phyloP scores from a whole-genome alignment of 2,888 invertebrate species.

The Ectobius pallidus region DNA sequence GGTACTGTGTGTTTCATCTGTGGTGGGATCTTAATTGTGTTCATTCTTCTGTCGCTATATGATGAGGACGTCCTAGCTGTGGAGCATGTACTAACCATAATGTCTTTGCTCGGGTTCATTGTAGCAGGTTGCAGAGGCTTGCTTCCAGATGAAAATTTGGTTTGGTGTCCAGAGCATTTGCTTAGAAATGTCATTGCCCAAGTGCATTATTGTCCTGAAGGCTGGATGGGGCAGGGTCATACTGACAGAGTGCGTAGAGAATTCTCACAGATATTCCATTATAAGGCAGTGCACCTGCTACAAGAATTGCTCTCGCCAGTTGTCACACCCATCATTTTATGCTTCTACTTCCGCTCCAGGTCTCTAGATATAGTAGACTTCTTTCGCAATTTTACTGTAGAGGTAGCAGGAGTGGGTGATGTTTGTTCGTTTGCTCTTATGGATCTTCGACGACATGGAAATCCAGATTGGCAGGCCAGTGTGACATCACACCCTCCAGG shows the following conservation, averaged over 20 bases:
- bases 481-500: slow-evolving; percentile 10
- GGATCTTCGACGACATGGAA: slow-evolving; percentile 93
- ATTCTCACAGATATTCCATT: slow-evolving; percentile 94
- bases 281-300: slow-evolving; percentile 81
- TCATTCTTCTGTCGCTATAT: slow-evolving; percentile 81
- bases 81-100: slow-evolving; percentile 85
- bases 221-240: slow-evolving; percentile 91
- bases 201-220: slow-evolving; percentile 91
- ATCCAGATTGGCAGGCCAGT: slow-evolving; percentile 79
- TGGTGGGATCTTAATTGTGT: slow-evolving; percentile 82
- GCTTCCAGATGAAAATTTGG: slow-evolving; percentile 86
- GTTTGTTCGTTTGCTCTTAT: slow-evolving; percentile 82
- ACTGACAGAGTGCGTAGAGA: slow-evolving; percentile 82
- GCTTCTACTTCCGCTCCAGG: slow-evolving; percentile 74
- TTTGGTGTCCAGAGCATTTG: slow-evolving; percentile 87
- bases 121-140: slow-evolving; percentile 76
- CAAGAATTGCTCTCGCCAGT: slow-evolving; percentile 92
- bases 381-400: slow-evolving; percentile 94
- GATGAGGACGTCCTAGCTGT: slow-evolving; percentile 93
- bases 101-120: slow-evolving; percentile 80
- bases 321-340: slow-evolving; percentile 86
- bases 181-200: slow-evolving; percentile 86
- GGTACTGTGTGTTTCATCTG: slow-evolving; percentile 88
- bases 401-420: slow-evolving; percentile 94
- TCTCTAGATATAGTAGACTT: slow-evolving; percentile 94